Conservation (phyloP, 2,797 vertebrate species). For the Sorex maritimensis region DNA sequence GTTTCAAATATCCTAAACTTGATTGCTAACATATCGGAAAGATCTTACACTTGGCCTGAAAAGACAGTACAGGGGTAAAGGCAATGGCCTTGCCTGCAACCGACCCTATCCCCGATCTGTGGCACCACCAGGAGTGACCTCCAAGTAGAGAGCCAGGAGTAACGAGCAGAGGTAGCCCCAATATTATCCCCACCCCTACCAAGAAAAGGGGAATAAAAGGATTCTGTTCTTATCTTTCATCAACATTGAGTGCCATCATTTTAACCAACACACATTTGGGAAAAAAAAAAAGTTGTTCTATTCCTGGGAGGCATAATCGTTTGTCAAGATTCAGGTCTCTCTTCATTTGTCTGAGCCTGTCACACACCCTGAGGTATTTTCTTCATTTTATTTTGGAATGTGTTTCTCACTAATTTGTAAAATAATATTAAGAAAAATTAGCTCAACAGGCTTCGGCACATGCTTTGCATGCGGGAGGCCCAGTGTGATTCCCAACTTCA, state of each 20-base stretch:
- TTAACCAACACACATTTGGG: neutral
- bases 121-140: no score
- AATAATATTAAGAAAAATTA: conserved; percentile 62
- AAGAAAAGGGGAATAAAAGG: neutral
- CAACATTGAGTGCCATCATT: conserved; percentile 25
- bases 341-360: neutral
- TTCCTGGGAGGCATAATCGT: no score
- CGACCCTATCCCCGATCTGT: no score
- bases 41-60: neutral
- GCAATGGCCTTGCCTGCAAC: no score
- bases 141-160: no score
- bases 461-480: no score
- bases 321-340: conserved; percentile 52
- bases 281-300: no score
- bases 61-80: neutral
- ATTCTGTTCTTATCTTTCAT: neutral
- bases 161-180: no score
- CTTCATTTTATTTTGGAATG: conserved; percentile 66
- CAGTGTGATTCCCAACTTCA: no score
- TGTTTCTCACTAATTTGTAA: conserved; percentile 70
- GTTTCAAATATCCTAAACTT: conserved; percentile 72
- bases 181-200: neutral
- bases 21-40: conserved; percentile 11
- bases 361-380: conserved; percentile 39
- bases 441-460: neutral